phyloP scores from a whole-genome alignment of 1,140 invertebrate genomes.

The Tribolium madens region DNA sequence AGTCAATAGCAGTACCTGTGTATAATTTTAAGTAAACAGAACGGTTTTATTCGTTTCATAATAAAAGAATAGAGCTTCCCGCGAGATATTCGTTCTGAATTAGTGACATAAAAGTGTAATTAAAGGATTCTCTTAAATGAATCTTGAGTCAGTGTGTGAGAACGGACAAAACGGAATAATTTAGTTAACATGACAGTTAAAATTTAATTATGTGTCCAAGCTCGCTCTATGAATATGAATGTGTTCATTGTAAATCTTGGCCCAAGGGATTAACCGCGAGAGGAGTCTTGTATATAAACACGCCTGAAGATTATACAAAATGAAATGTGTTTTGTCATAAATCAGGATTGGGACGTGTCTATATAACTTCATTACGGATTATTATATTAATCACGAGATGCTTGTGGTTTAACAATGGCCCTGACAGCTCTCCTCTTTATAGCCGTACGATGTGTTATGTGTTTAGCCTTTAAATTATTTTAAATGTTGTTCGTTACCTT shows the following conservation, averaged over 20 bases:
- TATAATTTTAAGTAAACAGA: slow-evolving; percentile 1
- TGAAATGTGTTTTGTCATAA: slow-evolving; percentile 62
- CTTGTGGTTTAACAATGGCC: slow-evolving; percentile 60
- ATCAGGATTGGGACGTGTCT: slow-evolving; percentile 65
- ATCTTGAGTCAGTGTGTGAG: slow-evolving; percentile 33
- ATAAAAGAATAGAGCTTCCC: not conserved
- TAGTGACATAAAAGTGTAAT: slow-evolving; percentile 41
- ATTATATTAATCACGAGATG: slow-evolving; percentile 64
- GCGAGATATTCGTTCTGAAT: slow-evolving; percentile 9
- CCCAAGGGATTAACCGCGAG: slow-evolving; percentile 52
- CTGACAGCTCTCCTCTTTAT: slow-evolving; percentile 55
- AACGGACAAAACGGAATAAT: slow-evolving; percentile 54
- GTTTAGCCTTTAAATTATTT: slow-evolving; percentile 50
- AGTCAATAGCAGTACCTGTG: not conserved
- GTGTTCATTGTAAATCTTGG: slow-evolving; percentile 54
- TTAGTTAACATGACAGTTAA: slow-evolving; percentile 62
- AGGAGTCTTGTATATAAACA: slow-evolving; percentile 54
- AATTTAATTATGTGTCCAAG: slow-evolving; percentile 60
- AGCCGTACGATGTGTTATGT: slow-evolving; percentile 31
- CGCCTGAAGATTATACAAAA: slow-evolving; percentile 57
- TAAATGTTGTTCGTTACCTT: slow-evolving; percentile 45
- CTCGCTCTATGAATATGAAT: slow-evolving; percentile 58
- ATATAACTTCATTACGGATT: slow-evolving; percentile 66
- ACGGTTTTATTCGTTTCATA: not conserved
- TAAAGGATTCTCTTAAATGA: slow-evolving; percentile 29